Evolutionary conservation across 2,888 invertebrate genomes (phyloP), one percentile per base, ranked within the genome.

Genomic region (Stenolophus ochropezus): DNA sequence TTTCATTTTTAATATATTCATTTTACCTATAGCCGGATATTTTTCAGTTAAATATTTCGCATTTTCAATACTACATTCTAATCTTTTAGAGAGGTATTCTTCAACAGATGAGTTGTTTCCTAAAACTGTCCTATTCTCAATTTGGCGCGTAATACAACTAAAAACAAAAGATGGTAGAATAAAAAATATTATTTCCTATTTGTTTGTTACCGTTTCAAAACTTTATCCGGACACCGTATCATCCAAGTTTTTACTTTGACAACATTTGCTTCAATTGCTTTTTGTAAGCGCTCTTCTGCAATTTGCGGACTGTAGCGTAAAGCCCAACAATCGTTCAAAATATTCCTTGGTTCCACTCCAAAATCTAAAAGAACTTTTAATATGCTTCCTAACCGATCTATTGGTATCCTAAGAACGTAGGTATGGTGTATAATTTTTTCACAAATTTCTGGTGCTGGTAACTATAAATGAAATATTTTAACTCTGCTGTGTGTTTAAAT

Each of bases 161-260:
- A 82, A n/a, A 42, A 42, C 33, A 42, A 42, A 42, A 42, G 16
- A 76, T 25, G 69, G 65, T 53, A 27, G 16, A 65, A 77, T n/a
- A n/a, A n/a, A n/a, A n/a, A n/a, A n/a, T n/a, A n/a, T n/a, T n/a
- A n/a, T n/a, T n/a, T n/a, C n/a, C 8, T 16, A 23, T 23, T 23
- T 56, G n/a, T n/a, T n/a, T n/a, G n/a, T 69, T 87, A 90, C 90
- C 85, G 89, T 82, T 88, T 84, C 82, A 90, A 87, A 71, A 87
- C 86, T 77, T 86, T 84, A 21, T 84, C 83, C 61, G 87, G 85
- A 47, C 89, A 88, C 53, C 90, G 86, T 25, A 91, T 86, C 90
- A 91, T 90, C 91, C 91, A 91, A 1, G 90, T 89, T 85, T 90
- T 91, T n/a, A 90, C 83, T 16, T 83, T 85, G 5, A 85, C 85